Percentiles rank a stretch among this genome's conserved stretches.
Conservation (phyloP, 1,140 invertebrate genomes). For the Berghia stephanieae region DNA sequence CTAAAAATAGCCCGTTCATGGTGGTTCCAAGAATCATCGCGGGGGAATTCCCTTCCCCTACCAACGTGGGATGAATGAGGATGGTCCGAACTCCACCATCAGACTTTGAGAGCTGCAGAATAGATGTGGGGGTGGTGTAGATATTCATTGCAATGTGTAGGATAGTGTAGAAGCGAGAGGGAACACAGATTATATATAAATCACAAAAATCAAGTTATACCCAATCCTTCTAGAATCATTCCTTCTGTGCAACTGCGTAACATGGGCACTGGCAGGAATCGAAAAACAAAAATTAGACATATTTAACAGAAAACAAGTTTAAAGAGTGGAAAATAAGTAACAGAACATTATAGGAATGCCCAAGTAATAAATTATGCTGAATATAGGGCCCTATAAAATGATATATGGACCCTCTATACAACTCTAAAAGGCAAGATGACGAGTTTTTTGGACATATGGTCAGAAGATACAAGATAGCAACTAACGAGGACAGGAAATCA, state of each 20-base stretch:
- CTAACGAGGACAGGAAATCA: no score
- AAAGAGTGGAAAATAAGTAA: background rate
- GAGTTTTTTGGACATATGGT: no score
- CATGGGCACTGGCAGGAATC: no score
- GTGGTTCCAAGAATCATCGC: constrained; percentile 55
- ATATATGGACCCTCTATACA: no score
- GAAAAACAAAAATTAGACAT: no score
- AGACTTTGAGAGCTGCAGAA: constrained; percentile 47
- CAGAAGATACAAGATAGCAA: no score
- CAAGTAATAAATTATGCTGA: background rate
- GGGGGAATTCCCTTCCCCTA: background rate
- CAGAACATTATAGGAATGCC: background rate
- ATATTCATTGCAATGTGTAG: background rate
- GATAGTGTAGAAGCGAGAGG: background rate
- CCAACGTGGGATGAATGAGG: constrained; percentile 37
- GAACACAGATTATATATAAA: no score
- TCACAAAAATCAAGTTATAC: background rate
- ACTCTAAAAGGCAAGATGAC: no score
- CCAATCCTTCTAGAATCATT: no score
- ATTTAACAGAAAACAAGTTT: background rate
- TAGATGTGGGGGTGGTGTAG: background rate
- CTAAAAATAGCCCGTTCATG: constrained; percentile 30
- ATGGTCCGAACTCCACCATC: constrained; percentile 57
- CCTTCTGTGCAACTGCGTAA: no score
- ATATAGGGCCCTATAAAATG: no score